Evolutionary conservation across 2,113 vertebrate species (phyloP).

Genomic region (Delphinus delphis): DNA sequence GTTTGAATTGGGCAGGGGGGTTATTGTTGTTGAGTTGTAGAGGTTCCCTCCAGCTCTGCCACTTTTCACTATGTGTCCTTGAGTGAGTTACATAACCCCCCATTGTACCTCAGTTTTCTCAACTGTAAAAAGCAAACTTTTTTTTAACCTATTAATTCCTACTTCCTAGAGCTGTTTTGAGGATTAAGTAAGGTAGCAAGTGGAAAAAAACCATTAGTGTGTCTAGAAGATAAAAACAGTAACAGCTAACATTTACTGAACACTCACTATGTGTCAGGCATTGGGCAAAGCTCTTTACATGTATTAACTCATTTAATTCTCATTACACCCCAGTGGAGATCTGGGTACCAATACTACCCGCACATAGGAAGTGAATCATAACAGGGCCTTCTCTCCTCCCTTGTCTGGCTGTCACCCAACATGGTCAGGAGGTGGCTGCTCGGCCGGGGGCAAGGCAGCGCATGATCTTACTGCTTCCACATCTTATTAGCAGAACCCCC

Average conservation of each 20-base stretch:
- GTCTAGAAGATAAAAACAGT: background rate
- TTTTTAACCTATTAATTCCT: background rate
- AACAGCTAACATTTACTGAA: background rate
- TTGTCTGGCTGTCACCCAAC: background rate
- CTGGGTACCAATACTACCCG: background rate
- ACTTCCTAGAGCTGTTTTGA: background rate
- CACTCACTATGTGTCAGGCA: background rate
- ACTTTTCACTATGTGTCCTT: background rate
- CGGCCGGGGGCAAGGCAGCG: background rate
- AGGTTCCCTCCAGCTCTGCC: background rate
- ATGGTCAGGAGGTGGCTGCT: background rate
- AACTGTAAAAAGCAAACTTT: background rate
- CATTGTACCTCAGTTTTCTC: background rate
- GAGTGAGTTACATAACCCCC: background rate
- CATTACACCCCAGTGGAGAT: background rate
- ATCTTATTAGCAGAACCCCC: background rate
- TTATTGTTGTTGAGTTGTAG: background rate
- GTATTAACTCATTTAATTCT: background rate
- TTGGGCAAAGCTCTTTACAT: background rate
- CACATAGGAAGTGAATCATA: background rate
- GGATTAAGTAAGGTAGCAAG: background rate
- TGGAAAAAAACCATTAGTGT: background rate
- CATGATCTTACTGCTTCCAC: background rate
- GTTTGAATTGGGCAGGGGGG: background rate
- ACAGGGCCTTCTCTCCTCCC: background rate